Percentiles rank a stretch among this genome's conserved stretches.
phyloP scores from a whole-genome alignment of 2,888 invertebrate genomes.

The Vannuccia rotundouncinata region DNA sequence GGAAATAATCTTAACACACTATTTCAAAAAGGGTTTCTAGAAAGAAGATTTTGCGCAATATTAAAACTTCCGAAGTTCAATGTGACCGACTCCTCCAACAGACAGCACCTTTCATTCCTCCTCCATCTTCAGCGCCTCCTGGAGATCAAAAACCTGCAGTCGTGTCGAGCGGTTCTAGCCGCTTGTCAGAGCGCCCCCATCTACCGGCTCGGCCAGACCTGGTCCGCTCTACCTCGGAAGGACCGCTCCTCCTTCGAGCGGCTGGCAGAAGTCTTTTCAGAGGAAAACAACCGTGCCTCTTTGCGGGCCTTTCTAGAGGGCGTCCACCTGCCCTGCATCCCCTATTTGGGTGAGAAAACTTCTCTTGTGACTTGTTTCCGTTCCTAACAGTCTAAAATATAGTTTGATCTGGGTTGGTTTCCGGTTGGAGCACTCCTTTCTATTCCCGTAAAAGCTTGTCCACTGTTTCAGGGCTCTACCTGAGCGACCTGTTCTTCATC shows the following conservation, averaged over 20 bases:
- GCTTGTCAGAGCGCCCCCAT: slow-evolving; percentile 86
- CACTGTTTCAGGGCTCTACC: slow-evolving; percentile 68
- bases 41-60: neutral
- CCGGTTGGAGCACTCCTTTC: too few species aligned
- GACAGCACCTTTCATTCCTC: too few species aligned
- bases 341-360: slow-evolving; percentile 69
- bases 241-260: slow-evolving; percentile 79
- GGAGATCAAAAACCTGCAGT: slow-evolving; percentile 76
- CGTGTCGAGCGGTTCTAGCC: slow-evolving; percentile 83
- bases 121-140: neutral
- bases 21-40: too few species aligned
- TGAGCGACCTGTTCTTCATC: slow-evolving; percentile 86
- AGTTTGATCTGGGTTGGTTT: too few species aligned
- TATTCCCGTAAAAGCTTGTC: too few species aligned
- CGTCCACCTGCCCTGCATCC: slow-evolving; percentile 81
- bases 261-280: slow-evolving; percentile 78
- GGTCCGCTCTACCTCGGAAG: slow-evolving; percentile 66
- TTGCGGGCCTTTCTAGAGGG: slow-evolving; percentile 74
- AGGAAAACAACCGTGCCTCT: slow-evolving; percentile 79
- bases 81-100: too few species aligned
- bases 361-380: too few species aligned
- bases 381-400: too few species aligned
- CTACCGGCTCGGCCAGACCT: slow-evolving; percentile 63
- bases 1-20: too few species aligned
- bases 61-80: neutral